Conservation (phyloP, 2,113 vertebrate species). For the Mobula hypostoma region DNA sequence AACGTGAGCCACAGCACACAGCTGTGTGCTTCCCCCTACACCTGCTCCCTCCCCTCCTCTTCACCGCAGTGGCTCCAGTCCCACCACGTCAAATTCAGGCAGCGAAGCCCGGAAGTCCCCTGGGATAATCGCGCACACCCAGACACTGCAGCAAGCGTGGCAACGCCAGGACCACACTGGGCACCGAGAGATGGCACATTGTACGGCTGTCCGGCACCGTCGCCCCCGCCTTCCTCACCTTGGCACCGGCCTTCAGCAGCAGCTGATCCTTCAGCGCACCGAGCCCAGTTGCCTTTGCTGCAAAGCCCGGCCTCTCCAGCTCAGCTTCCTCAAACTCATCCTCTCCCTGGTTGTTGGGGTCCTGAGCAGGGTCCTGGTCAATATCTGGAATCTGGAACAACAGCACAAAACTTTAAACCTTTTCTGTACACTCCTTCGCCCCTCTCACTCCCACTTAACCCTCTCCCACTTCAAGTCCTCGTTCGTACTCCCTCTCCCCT, state of each 20-base stretch:
- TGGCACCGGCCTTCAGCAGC: neutral
- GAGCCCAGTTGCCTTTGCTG: constrained; percentile 45
- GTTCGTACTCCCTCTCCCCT: no score
- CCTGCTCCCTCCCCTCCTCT: neutral
- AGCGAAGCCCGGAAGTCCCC: neutral
- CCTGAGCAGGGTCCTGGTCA: constrained; percentile 50
- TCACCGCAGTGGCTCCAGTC: neutral
- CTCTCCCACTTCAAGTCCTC: no score
- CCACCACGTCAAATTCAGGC: neutral
- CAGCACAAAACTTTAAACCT: neutral
- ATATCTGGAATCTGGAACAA: constrained; percentile 44
- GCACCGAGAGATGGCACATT: neutral
- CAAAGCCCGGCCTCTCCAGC: constrained; percentile 52
- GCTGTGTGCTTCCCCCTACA: neutral
- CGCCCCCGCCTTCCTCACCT: constrained; percentile 43
- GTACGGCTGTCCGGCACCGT: neutral
- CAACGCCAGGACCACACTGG: neutral
- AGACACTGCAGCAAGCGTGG: neutral
- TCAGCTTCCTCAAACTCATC: constrained; percentile 63
- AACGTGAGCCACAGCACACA: neutral
- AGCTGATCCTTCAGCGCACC: neutral
- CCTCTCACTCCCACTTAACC: no score
- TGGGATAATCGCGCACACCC: neutral
- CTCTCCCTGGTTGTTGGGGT: constrained; percentile 58
- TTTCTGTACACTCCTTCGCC: neutral